Base-by-base conservation (phyloP, 2,113 vertebrate species). In the Glaucidium brasilianum region DNA sequence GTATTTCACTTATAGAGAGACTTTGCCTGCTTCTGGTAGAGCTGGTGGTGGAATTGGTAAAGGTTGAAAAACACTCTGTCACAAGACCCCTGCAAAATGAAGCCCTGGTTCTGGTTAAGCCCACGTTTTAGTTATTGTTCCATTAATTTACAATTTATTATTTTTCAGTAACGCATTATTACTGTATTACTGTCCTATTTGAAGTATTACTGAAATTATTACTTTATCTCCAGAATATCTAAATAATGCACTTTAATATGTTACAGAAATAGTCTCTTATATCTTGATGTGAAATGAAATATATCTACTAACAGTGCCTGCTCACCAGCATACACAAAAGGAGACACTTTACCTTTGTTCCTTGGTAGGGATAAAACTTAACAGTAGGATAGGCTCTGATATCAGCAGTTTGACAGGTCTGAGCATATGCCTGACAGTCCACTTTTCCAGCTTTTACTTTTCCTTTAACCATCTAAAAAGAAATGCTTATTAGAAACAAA, bases 321-420 rank as follows among this genome's bases (percentile, higher is more conserved):
- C 34, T 64, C 35, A 47, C 34, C 35, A 59, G 21, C 0, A 6
- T 27, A 84, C 21, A 62, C 12, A 34, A 50, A 63, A 63, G 30
- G 20, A 62, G 45, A 68, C 11, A 21, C 84, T 85, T 96, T 96
- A 99, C 99, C 99, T 98, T 98, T 63, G 96, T 62, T 74, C 98
- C 98, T 64, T 98, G 95, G 23, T 98, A 97, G 14, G 98, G 98
- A 92, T 99, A 99, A 91, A 99, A 98, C 53, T 98, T 98, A 62
- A 99, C 99, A 2, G 98, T 99, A 17, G 99, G 99, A 93, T 99
- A 99, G 55, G 99, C 98, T 76, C 96, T 98, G 97, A 99, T 98
- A 32, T 98, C 99, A 23, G 99, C 99, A 30, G 94, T 98, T 83
- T 99, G 99, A 94, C 99, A 99, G 17, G 96, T 98, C 10, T 99